Base-by-base conservation (phyloP, 2,113 vertebrate species). In the Machaerirhynchus nigripectus region DNA sequence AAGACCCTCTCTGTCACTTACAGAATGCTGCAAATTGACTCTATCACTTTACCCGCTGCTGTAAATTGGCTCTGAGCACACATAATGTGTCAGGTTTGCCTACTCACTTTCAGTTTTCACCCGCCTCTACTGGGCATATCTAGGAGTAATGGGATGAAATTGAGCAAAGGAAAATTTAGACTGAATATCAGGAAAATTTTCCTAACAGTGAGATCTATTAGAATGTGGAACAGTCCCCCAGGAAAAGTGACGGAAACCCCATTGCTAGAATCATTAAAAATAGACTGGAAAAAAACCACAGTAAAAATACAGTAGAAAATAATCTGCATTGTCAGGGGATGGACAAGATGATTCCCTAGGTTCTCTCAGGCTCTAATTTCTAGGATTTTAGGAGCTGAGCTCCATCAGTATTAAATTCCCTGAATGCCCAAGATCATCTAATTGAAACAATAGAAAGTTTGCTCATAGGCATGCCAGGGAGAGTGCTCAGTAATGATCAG, bases 11-110 rank as follows among this genome's bases (percentile, higher is more conserved):
- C 94, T 95, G 85, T 95, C 94, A 95, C 96, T 95, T 96, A 84
- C 87, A 96, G 96, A 97, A 96, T 96, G 92, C 94, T 97, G 94
- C 81, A 97, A 97, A 97, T 97, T 97, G 96, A 96, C 90, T 96
- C 95, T 93, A 92, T 96, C 97, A 94, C 92, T 97, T 95, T 96
- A 89, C 96, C 90, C 0, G 40, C 96, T 97, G 96, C 96, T 97
- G 96, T 92, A 97, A 97, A 97, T 97, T 97, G 96, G 92, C 96
- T 97, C 92, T 94, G 97, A 97, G 95, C 92, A 95, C 96, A 96
- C 93, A 94, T 90, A 96, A 95, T 96, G 93, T 95, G 94, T 96
- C 93, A 95, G 89, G 90, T 95, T 96, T 97, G 93, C 93, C 97
- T 97, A 96, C 96, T 97, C 93, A 82, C 94, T 97, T 96, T 93